Percentiles rank a stretch among this genome's conserved stretches.
Evolutionary conservation across 1,140 invertebrate genomes (phyloP).

Genomic region (Brachionus rotundiformis): DNA sequence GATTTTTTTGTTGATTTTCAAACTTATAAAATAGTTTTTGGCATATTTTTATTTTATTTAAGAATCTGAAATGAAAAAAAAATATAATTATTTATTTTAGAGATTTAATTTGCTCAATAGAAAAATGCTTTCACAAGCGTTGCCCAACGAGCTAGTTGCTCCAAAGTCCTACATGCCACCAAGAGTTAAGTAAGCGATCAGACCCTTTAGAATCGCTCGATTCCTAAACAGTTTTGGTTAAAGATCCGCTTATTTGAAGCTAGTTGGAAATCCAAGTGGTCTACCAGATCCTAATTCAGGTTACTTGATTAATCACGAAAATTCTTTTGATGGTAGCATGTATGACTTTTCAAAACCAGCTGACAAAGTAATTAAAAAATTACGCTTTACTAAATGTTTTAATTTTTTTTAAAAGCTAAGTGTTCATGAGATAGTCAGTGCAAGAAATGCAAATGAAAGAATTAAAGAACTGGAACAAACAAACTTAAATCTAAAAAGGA

Average conservation of each 20-base stretch:
- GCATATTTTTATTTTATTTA: conserved; percentile 30
- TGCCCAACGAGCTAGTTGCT: conserved; percentile 23
- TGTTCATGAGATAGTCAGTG: conserved; percentile 33
- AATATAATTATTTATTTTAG: neutral
- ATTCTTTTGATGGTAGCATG: conserved; percentile 15
- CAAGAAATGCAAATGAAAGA: conserved; percentile 40
- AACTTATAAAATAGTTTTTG: conserved; percentile 8
- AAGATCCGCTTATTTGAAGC: conserved; percentile 37
- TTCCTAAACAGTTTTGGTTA: neutral
- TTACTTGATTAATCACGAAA: neutral
- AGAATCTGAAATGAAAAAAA: conserved; percentile 24
- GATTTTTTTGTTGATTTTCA: conserved; percentile 14
- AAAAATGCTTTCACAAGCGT: conserved; percentile 45
- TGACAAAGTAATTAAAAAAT: neutral
- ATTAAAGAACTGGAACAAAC: conserved; percentile 45
- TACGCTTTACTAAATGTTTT: neutral
- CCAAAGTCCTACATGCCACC: conserved; percentile 37
- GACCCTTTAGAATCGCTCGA: neutral
- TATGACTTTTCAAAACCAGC: neutral
- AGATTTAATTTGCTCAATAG: conserved; percentile 1
- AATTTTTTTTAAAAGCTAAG: neutral
- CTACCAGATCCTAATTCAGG: neutral
- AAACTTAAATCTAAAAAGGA: conserved; percentile 50
- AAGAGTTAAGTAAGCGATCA: neutral
- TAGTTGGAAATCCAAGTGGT: conserved; percentile 14